These are phyloP conservation scores for Halotydeus destructor DNA, from an alignment of 1,140 invertebrate species.

Conservation along the genomic window DNA sequence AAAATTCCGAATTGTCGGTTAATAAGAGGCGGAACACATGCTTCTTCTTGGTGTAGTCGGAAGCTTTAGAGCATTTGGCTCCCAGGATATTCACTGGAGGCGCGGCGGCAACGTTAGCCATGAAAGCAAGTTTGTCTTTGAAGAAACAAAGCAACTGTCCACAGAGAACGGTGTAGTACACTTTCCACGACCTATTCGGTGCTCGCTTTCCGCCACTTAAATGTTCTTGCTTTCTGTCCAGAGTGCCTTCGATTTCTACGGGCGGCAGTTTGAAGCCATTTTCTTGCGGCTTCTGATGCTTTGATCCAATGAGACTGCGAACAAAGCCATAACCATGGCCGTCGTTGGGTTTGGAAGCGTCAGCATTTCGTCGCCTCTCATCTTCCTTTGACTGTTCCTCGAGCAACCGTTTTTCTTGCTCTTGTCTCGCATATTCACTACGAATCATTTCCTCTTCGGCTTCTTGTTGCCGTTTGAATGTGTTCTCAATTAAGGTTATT, in stretches of 20 bases:
- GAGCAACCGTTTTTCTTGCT: conserved; percentile 55
- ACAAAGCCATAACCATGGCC: no score
- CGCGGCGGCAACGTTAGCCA: conserved; percentile 54
- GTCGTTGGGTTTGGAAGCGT: background rate
- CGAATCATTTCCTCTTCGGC: conserved; percentile 44
- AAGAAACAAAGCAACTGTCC: conserved; percentile 95
- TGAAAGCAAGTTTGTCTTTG: conserved; percentile 78
- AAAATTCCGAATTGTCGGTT: conserved; percentile 83
- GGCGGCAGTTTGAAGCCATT: no score
- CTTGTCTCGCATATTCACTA: conserved; percentile 47
- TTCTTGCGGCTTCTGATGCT: background rate
- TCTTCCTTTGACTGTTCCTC: conserved; percentile 29
- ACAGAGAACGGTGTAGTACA: conserved; percentile 80
- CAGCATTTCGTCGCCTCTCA: conserved; percentile 1
- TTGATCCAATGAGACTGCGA: no score
- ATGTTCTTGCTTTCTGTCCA: conserved; percentile 86
- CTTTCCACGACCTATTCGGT: conserved; percentile 83
- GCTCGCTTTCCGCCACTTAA: conserved; percentile 81
- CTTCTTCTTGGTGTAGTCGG: conserved; percentile 89
- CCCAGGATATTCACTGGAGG: conserved; percentile 75
- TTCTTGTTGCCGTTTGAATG: conserved; percentile 51
- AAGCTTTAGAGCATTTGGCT: conserved; percentile 61
- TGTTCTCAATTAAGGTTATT: conserved; percentile 67
- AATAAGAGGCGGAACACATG: conserved; percentile 89
- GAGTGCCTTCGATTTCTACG: conserved; percentile 67